Percentiles rank a stretch among this genome's conserved stretches.
These are phyloP conservation scores for Notodonta dromedarius DNA, from an alignment of 2,888 invertebrate species.

Conservation along the genomic window DNA sequence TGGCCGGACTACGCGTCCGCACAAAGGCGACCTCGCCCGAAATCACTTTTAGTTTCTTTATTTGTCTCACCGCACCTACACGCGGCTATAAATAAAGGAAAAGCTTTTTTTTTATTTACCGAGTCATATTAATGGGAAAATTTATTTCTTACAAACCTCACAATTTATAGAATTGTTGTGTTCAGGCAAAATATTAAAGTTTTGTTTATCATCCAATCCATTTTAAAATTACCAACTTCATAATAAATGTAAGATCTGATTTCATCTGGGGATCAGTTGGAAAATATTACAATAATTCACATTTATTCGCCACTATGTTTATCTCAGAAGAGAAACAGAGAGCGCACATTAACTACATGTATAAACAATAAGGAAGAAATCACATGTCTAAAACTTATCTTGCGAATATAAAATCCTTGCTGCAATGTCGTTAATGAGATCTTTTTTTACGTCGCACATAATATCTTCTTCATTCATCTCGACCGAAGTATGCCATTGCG, in stretches of 20 bases:
- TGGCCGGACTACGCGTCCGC: constrained; percentile 37
- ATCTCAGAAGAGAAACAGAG: too few species aligned
- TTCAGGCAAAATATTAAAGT: too few species aligned
- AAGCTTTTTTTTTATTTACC: constrained; percentile 38
- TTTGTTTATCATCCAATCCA: too few species aligned
- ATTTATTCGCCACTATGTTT: too few species aligned
- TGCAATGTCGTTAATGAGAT: neutral
- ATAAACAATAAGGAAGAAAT: too few species aligned
- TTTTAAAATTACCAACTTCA: too few species aligned
- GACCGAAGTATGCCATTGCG: neutral
- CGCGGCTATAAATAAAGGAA: constrained; percentile 48
- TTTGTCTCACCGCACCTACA: constrained; percentile 58
- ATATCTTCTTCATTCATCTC: constrained; percentile 2
- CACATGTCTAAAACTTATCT: too few species aligned
- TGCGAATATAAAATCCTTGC: neutral
- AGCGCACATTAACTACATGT: too few species aligned
- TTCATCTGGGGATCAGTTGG: too few species aligned
- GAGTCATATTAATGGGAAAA: constrained; percentile 21
- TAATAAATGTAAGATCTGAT: too few species aligned
- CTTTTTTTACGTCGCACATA: neutral
- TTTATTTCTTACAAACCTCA: constrained; percentile 24
- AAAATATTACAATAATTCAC: too few species aligned
- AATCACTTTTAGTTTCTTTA: constrained; percentile 61
- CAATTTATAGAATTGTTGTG: too few species aligned
- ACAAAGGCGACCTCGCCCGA: constrained; percentile 63